Evolutionary conservation across 2,797 vertebrate species (phyloP), one percentile per base, ranked within the genome.

Genomic region (Varecia variegata): DNA sequence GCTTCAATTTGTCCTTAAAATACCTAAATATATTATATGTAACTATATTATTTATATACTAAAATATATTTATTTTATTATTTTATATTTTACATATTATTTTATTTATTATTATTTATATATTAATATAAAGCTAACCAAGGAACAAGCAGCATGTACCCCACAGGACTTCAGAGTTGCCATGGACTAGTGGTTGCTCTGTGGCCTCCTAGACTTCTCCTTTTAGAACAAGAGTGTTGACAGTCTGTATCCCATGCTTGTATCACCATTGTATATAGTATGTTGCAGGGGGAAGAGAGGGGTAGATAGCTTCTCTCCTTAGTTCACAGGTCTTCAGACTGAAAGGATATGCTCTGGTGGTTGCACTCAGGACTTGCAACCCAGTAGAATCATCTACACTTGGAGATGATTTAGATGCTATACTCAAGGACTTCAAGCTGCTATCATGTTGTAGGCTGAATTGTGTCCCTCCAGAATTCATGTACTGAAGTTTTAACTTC

Each of bases 201-300:
- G 3, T 25, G 1, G 73, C 8, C 15, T 40, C 38, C 5, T 13
- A 1, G 35, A 6, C 27, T 80, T 3, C 7, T 15, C 13, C 5
- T n/a, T 30, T 15, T 4, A 8, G 12, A 52, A 21, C 0, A 32
- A 25, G 10, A 80, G 4, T 10, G 4, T 17, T 45, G 58, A 60
- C 68, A 60, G 20, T 73, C 47, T 62, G 9, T 70, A 38, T 58
- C 32, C 4, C 3, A 60, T 7, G 30, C n/a, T 9, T 74, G 7
- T 3, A 25, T 40, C 40, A 23, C 11, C 7, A 76, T 1, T 27
- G n/a, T 4, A 27, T 4, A 32, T 20, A n/a, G 6, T 18, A 3
- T 45, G 35, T 5, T 1, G 11, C 4, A 0, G 8, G 7, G 12
- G n/a, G 6, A 5, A 23, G 35, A 2, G 8, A 27, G 4, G 7